Evolutionary conservation across 2,797 vertebrate genomes (phyloP).

Genomic region (Premnoplex brunnescens): DNA sequence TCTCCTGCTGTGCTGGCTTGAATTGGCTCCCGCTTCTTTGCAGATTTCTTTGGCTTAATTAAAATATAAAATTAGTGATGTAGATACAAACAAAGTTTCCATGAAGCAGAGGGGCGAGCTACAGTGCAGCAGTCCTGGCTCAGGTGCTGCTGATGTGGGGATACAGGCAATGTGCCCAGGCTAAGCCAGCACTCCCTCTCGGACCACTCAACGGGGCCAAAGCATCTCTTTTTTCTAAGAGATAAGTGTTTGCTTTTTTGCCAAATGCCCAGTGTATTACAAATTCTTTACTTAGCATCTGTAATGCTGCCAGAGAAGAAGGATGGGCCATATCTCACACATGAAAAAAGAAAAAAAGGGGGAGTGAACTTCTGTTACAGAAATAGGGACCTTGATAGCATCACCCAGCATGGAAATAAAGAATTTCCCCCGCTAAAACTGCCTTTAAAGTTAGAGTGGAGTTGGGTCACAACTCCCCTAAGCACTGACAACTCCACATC

Average conservation of each 20-base stretch:
- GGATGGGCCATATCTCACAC: background rate
- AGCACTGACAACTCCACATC: background rate
- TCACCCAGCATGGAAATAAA: background rate
- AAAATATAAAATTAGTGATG: constrained; percentile 62
- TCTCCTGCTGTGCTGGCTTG: constrained; percentile 91
- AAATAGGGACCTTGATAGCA: background rate
- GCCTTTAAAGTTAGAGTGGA: background rate
- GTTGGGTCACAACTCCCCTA: background rate
- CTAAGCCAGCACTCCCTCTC: background rate
- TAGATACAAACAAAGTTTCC: constrained; percentile 50
- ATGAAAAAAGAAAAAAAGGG: background rate
- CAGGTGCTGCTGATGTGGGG: background rate
- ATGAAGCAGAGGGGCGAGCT: background rate
- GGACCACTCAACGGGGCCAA: background rate
- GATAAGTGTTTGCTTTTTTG: background rate
- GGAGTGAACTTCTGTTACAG: background rate
- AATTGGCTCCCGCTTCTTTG: constrained; percentile 82
- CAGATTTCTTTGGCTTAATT: constrained; percentile 79
- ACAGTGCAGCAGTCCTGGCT: background rate
- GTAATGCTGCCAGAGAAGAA: background rate
- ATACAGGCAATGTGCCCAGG: background rate
- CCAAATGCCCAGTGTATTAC: background rate
- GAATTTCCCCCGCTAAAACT: background rate
- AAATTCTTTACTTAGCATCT: background rate
- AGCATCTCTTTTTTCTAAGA: background rate